Conservation (phyloP, 2,888 invertebrate species). For the Drosophila vallismaia region DNA sequence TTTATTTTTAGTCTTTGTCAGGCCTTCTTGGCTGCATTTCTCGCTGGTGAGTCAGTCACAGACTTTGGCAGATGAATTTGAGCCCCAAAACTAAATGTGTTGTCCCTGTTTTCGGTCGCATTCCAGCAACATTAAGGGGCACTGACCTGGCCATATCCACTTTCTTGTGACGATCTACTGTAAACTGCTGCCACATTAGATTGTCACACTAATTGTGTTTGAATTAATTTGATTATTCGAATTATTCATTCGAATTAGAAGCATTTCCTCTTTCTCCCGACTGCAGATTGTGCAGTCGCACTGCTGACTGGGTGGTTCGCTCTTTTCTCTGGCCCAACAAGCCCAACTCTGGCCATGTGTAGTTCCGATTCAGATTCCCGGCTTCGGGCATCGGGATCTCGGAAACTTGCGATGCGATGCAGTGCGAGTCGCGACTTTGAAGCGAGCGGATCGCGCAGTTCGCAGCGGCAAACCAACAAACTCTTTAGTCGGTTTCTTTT, state of each 20-base stretch:
- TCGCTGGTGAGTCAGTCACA: constrained; percentile 54
- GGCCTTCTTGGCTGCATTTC: constrained; percentile 24
- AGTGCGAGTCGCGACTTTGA: constrained; percentile 62
- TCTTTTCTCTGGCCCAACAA: constrained; percentile 24
- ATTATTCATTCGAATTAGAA: not conserved
- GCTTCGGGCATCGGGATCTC: constrained; percentile 35
- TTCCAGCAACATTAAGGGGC: constrained; percentile 5
- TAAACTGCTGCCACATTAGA: too few species aligned
- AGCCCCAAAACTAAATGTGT: constrained; percentile 9
- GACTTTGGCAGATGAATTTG: constrained; percentile 19
- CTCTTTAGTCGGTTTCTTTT: constrained; percentile 5
- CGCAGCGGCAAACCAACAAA: constrained; percentile 16
- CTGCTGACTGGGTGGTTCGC: not conserved
- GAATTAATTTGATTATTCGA: not conserved
- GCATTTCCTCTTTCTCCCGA: constrained; percentile 1
- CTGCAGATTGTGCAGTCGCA: not conserved
- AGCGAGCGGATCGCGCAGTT: constrained; percentile 52
- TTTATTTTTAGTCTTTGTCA: constrained; percentile 39
- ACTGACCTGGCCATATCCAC: not conserved
- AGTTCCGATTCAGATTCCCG: constrained; percentile 36
- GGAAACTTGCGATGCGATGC: constrained; percentile 48
- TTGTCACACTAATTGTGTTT: too few species aligned
- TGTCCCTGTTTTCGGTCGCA: constrained; percentile 21
- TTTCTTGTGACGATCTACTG: not conserved
- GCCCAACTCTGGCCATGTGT: constrained; percentile 32